Evolutionary conservation across 2,797 vertebrate genomes (phyloP).

Genomic region (Protonibea diacanthus): DNA sequence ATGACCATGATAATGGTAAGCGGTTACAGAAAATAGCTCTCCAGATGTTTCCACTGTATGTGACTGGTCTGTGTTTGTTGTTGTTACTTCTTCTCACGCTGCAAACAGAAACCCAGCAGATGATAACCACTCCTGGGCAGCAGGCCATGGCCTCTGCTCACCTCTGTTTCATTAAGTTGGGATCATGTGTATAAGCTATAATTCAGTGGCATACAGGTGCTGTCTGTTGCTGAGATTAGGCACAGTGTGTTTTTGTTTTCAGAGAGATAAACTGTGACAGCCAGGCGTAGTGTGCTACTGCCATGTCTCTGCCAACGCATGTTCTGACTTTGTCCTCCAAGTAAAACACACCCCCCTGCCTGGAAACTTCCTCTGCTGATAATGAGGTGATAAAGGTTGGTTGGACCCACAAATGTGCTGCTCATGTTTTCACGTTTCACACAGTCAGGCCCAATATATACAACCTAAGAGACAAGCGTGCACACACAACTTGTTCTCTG

Average conservation of each 20-base stretch:
- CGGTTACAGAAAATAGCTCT: not conserved
- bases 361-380: constrained; percentile 78
- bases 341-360: constrained; percentile 58
- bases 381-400: constrained; percentile 64
- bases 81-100: constrained; percentile 28
- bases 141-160: constrained; percentile 17
- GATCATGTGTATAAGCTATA: not conserved
- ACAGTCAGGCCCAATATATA: constrained; percentile 23
- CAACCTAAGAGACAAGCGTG: constrained; percentile 2
- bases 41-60: not conserved
- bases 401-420: constrained; percentile 14
- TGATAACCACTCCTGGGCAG: constrained; percentile 14
- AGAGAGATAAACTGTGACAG: constrained; percentile 55
- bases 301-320: constrained; percentile 53
- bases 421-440: constrained; percentile 44
- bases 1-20: no score
- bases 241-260: constrained; percentile 62
- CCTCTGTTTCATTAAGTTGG: constrained; percentile 12
- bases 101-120: not conserved
- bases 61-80: constrained; percentile 20
- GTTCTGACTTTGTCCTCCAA: constrained; percentile 68
- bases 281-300: constrained; percentile 29
- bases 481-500: constrained; percentile 20
- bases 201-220: constrained; percentile 41
- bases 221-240: constrained; percentile 28